A percentile compares a stretch with the other conserved stretches of the same genome.
phyloP scores from a whole-genome alignment of 1,140 invertebrate genomes.

The Camponotus pennsylvanicus region DNA sequence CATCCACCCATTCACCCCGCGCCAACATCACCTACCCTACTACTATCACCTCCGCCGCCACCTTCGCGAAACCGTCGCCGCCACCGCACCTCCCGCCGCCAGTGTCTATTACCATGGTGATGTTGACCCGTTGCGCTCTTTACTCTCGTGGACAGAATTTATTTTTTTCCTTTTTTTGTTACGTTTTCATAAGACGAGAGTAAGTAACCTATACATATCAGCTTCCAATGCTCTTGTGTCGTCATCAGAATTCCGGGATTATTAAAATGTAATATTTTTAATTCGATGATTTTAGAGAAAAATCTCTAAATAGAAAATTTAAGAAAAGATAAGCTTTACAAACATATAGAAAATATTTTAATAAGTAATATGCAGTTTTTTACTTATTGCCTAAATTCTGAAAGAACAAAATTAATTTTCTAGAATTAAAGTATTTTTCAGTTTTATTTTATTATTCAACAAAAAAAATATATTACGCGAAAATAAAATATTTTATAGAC shows the following conservation, averaged over 20 bases:
- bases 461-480: no score
- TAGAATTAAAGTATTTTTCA: no score
- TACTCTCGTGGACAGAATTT: neutral
- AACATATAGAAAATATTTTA: no score
- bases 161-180: no score
- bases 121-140: constrained; percentile 29
- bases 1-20: constrained; percentile 53
- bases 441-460: no score
- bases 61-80: constrained; percentile 62
- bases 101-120: constrained; percentile 49
- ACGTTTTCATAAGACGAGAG: neutral
- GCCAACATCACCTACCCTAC: constrained; percentile 56
- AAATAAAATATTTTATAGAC: no score
- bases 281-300: neutral
- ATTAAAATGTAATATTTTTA: neutral
- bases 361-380: no score
- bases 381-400: no score
- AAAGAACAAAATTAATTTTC: no score
- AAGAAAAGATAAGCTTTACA: no score
- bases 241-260: neutral
- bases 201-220: constrained; percentile 1
- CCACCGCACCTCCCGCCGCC: neutral
- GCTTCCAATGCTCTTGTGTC: constrained; percentile 4
- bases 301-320: no score
- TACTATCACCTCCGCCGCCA: constrained; percentile 65